Evolutionary conservation across 2,888 invertebrate genomes (phyloP), one percentile per base, ranked within the genome.

Genomic region (Pimpla rufipes): DNA sequence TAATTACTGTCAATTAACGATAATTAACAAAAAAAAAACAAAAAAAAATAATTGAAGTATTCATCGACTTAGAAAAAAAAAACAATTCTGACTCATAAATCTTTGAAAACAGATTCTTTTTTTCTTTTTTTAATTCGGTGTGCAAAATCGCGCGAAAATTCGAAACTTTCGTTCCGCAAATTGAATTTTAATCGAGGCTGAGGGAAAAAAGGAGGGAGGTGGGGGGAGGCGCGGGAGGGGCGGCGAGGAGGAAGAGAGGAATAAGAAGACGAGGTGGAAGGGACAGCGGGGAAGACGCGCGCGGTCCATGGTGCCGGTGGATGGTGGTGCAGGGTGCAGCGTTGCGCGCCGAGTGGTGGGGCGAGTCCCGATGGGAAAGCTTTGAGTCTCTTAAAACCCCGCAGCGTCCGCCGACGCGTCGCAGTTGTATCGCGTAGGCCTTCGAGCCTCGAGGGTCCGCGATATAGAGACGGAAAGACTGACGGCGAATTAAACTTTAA

Each of bases 361-460:
- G 77, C 64, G 87, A 81, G 83, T 79, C 82, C 85, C 86, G 77
- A 86, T 86, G 86, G 85, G 83, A 84, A 86, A 85, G 87, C 85
- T 86, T 85, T 81, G 86, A 85, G 79, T 86, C 84, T 85, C 86
- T 83, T 83, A 83, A 83, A 87, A 87, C 86, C 84, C 82, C 85
- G 82, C 82, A 85, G 84, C 85, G 81, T 84, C 79, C 81, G 84
- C 85, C 83, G 87, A 83, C 85, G 84, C 85, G 83, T 81, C 86
- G 86, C 88, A 88, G 87, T 88, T 85, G 85, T 81, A 84, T 86
- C 84, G 79, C 79, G 86, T 85, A 83, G 87, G 83, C 85, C 79
- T 83, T 84, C 86, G 85, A 85, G 85, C 84, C 85, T 85, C 85
- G 85, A 84, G 85, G 84, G 83, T 80, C 85, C 85, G 70, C 84